Percentiles rank a stretch among this genome's conserved stretches.
Evolutionary conservation across 2,888 invertebrate species (phyloP).

Genomic region (Acrobasis consociella): DNA sequence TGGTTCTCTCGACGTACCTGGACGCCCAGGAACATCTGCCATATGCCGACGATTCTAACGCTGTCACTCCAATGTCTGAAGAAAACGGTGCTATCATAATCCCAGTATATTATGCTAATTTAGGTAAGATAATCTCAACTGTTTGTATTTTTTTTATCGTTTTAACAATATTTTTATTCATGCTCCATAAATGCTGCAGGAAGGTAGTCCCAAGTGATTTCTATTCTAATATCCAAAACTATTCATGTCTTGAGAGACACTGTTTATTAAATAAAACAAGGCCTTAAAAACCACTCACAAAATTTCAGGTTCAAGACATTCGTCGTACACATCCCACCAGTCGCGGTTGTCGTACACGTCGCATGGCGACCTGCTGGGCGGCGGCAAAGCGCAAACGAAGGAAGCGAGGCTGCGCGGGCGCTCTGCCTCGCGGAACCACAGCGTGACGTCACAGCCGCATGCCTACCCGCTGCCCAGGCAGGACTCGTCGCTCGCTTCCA

Average conservation of each 20-base stretch:
- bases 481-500: conserved; percentile 83
- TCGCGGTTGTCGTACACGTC: conserved; percentile 97
- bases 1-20: conserved; percentile 96
- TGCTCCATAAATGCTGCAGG: too few relatives aligned
- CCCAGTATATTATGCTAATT: conserved; percentile 93
- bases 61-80: conserved; percentile 98
- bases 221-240: too few relatives aligned
- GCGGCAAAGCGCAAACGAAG: conserved; percentile 90
- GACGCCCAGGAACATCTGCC: conserved; percentile 97
- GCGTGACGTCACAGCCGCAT: conserved; percentile 84
- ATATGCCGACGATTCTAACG: conserved; percentile 98
- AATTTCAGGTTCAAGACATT: conserved; percentile 90
- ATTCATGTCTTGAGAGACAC: too few relatives aligned
- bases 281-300: neutral
- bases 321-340: conserved; percentile 97
- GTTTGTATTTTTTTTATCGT: too few relatives aligned
- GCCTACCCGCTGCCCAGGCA: conserved; percentile 75
- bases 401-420: conserved; percentile 91
- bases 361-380: conserved; percentile 94
- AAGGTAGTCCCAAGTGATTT: too few relatives aligned
- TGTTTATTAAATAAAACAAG: neutral
- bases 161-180: too few relatives aligned
- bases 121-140: conserved; percentile 78
- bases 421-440: conserved; percentile 87
- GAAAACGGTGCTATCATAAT: conserved; percentile 98